Percentiles rank a stretch among this genome's conserved stretches.
phyloP scores from a whole-genome alignment of 2,797 vertebrate species.

The Halcyon leucocephala region DNA sequence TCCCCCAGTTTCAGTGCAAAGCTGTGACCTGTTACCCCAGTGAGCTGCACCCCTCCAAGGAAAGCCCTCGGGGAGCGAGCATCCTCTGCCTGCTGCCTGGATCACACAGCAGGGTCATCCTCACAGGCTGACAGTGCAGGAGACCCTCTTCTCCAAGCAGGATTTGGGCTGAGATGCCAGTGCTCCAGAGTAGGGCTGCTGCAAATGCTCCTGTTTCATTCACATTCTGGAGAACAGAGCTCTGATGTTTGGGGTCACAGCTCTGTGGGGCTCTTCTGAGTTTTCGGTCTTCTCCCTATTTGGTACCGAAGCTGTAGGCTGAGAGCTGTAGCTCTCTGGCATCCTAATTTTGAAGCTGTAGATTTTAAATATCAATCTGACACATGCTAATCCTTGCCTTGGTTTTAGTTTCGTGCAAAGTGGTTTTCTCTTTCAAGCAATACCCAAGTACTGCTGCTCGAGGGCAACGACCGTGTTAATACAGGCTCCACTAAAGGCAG shows the following conservation, averaged over 20 bases:
- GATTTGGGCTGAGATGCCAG: neutral
- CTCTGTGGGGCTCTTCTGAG: neutral
- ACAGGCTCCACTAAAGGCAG: neutral
- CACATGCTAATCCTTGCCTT: neutral
- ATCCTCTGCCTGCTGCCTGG: neutral
- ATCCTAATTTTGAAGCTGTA: neutral
- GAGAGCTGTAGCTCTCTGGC: neutral
- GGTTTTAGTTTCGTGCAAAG: conserved; percentile 2
- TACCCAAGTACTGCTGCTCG: neutral
- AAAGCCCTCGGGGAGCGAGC: accelerated
- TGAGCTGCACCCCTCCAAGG: neutral
- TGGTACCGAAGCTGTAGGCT: neutral
- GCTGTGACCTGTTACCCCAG: neutral
- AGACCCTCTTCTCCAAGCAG: neutral
- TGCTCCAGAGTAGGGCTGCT: neutral
- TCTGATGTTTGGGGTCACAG: neutral
- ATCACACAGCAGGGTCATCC: neutral
- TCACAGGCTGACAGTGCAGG: neutral
- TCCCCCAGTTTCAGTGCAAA: neutral
- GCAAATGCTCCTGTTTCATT: accelerated
- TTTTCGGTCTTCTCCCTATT: neutral
- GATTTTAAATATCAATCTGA: neutral
- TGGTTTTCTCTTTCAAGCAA: conserved; percentile 23
- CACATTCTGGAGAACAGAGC: neutral
- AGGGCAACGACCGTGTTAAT: neutral